Percentiles rank a stretch among this genome's conserved stretches.
These are phyloP conservation scores for Macquaria ambigua DNA, from an alignment of 2,113 vertebrate genomes.

Conservation along the genomic window DNA sequence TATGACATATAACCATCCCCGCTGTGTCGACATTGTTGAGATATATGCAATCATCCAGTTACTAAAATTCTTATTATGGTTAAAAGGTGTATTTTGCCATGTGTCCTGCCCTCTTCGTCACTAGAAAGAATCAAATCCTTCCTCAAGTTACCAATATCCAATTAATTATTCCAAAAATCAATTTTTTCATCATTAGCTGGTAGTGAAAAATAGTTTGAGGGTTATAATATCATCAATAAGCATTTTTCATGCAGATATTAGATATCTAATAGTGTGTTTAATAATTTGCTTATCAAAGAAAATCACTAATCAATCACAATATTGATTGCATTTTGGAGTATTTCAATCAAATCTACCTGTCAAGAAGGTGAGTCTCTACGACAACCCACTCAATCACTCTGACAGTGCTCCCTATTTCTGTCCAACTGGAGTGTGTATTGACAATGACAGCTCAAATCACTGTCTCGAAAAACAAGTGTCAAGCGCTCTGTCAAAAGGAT, in stretches of 20 bases:
- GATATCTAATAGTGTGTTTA: neutral
- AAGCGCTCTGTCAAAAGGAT: slow-evolving; percentile 39
- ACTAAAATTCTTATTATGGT: neutral
- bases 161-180: neutral
- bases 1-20: neutral
- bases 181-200: neutral
- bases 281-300: neutral
- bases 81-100: neutral
- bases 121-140: neutral
- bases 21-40: neutral
- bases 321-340: slow-evolving; percentile 34
- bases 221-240: neutral
- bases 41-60: neutral
- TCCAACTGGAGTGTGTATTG: slow-evolving; percentile 20
- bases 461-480: slow-evolving; percentile 53
- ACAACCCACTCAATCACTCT: slow-evolving; percentile 52
- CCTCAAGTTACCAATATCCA: neutral
- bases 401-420: slow-evolving; percentile 19
- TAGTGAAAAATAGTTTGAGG: neutral
- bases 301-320: neutral
- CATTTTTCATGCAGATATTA: neutral
- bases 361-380: slow-evolving; percentile 3
- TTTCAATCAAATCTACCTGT: slow-evolving; percentile 27
- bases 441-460: slow-evolving; percentile 57
- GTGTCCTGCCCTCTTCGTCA: neutral